Base-by-base conservation (phyloP, 2,113 vertebrate species). In the Eulacestoma nigropectus region DNA sequence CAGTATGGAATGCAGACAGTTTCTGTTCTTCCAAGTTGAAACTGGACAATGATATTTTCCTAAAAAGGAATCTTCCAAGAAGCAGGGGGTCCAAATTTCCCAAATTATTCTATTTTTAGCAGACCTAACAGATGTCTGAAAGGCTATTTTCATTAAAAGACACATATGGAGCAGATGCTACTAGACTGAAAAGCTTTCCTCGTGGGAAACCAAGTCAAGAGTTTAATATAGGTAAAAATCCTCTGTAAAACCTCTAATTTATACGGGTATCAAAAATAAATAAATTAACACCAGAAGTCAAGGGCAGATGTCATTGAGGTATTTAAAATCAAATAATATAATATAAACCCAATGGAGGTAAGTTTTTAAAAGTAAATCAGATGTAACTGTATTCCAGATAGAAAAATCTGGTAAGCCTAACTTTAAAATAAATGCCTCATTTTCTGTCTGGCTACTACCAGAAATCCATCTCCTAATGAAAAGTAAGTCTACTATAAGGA, bases 71-170 rank as follows among this genome's bases (percentile, higher is more conserved):
- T 15, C 23, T 87, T 67, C 14, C 47, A 50, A 42, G 35, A 89
- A 23, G 8, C 1, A 13, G 9, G 72, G 12, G 25, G 30, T 55
- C 10, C 9, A 1, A 84, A 67, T 78, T 80, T 70, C 30, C 35
- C 8, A 63, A 78, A 86, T 56, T 80, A 10, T 77, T 76, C 26
- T 84, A 60, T 72, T 84, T 94, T 81, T 78, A 87, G 65, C 23
- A 84, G 19, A 63, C 9, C 12, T 89, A 93, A 63, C 56, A 94
- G 81, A 89, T 81, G 52, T 47, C 56, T 78, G 76, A 73, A 73
- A 65, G 77, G 25, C 47, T 78, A 33, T 59, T 91, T 95, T 95
- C 69, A 94, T 91, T 78, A 84, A 89, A 96, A 93, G 55, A 76
- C 87, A 84, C 69, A 77, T 70, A 87, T 46, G 60, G 80, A 95